phyloP scores from a whole-genome alignment of 2,888 invertebrate species.

The Caenorhabditis sinica region DNA sequence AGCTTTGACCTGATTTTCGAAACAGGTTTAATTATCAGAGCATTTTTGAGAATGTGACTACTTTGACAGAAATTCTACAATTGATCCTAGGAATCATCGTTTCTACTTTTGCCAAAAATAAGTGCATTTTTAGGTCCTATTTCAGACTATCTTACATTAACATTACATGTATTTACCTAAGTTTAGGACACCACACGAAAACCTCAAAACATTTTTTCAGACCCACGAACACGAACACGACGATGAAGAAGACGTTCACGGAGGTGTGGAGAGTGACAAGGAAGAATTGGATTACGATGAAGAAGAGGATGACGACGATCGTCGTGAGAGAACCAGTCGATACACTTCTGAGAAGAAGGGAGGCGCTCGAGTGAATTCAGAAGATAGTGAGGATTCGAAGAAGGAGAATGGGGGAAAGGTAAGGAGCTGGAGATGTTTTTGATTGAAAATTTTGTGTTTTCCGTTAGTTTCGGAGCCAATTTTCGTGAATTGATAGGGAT shows the following conservation, averaged over 20 bases:
- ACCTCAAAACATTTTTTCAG: conserved; percentile 14
- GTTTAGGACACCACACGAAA: conserved; percentile 1
- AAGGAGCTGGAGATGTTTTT: not conserved
- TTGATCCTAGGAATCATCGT: no score
- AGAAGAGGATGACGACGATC: conserved; percentile 70
- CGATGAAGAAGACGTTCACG: conserved; percentile 18
- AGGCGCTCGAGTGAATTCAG: conserved; percentile 11
- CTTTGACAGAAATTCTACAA: no score
- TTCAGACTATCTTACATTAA: no score
- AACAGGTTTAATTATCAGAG: no score
- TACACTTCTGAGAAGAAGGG: conserved; percentile 67
- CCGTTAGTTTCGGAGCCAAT: no score
- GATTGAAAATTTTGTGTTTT: not conserved
- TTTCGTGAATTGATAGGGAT: not conserved
- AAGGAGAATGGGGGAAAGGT: conserved; percentile 31
- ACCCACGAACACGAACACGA: not conserved
- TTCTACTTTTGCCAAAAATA: no score
- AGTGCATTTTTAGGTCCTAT: no score
- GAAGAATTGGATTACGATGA: conserved; percentile 75
- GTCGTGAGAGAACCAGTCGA: conserved; percentile 61
- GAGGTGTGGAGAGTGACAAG: conserved; percentile 54
- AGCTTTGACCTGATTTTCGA: no score
- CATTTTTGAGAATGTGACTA: no score
- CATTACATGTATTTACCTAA: no score
- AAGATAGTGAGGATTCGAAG: conserved; percentile 38